Base-by-base conservation (phyloP, 2,888 invertebrate species). In the Sminthurides aquaticus region DNA sequence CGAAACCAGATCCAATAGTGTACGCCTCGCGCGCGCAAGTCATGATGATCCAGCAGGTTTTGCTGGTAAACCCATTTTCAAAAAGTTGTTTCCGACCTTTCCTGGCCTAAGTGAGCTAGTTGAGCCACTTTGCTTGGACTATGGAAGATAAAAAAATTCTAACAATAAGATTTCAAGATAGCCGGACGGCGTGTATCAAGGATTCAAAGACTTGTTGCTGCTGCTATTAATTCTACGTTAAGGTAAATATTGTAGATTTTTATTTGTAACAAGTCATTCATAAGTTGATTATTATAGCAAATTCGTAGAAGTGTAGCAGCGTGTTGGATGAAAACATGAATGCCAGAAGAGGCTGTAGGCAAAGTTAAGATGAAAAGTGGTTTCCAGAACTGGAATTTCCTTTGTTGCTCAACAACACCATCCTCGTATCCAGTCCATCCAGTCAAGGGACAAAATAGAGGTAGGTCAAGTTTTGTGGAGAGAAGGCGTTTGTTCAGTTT, bases 1-100 rank as follows among this genome's bases (percentile, higher is more conserved):
- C 63, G 59, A 67, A 67, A 63, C 63, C 59, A 62, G 66, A 66
- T 67, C 67, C 67, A 66, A 66, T 66, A 66, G 55, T 58, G 66
- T 66, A 55, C 65, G 28, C 49, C 5, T 20, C 52, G 20, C 20
- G 52, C 18, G 18, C 5, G 60, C n/a, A n/a, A n/a, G n/a, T n/a
- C n/a, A n/a, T n/a, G n/a, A n/a, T 60, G 60, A 65, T 65, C 65
- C 60, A 65, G 65, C 65, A 65, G 65, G 65, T 65, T 64, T 64
- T 60, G 58, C 59, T 64, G 54, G 52, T 64, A 60, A 64, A 59
- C 60, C 64, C 64, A 58, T 59, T 61, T 61, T 61, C 54, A 61
- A 60, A 64, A 64, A 64, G 64, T 60, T 54, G 59, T 60, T 65
- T 60, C 60, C 60, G 65, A 65, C 60, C 60, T 65, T 54, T 65